Percentiles rank a stretch among this genome's conserved stretches.
phyloP scores from a whole-genome alignment of 2,888 invertebrate genomes.

The Phymatocera aterrima region DNA sequence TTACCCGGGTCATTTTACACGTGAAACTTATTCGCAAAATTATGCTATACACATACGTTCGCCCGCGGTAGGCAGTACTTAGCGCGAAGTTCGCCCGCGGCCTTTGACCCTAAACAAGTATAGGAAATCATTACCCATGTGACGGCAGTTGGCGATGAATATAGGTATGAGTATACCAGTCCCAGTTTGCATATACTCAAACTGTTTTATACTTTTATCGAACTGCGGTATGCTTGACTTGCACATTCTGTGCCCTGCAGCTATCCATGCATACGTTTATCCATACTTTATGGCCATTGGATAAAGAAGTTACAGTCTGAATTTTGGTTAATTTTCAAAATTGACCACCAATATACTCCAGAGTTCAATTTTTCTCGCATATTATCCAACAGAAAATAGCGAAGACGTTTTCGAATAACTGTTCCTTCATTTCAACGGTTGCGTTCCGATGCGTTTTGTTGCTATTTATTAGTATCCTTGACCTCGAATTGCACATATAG shows the following conservation, averaged over 20 bases:
- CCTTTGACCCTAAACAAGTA: slow-evolving; percentile 24
- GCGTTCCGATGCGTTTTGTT: too few relatives aligned
- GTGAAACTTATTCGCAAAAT: neutral
- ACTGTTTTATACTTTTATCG: slow-evolving; percentile 9
- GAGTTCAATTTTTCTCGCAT: too few relatives aligned
- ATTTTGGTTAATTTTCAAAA: too few relatives aligned
- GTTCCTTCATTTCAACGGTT: too few relatives aligned
- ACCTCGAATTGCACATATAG: too few relatives aligned
- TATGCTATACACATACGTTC: neutral
- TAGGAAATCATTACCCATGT: slow-evolving; percentile 10
- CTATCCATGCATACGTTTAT: neutral
- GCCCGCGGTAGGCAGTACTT: neutral
- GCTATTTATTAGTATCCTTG: too few relatives aligned
- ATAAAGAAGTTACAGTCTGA: neutral
- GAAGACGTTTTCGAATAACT: too few relatives aligned
- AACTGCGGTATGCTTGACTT: neutral
- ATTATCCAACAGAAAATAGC: too few relatives aligned
- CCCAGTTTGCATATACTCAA: neutral
- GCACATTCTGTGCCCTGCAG: neutral
- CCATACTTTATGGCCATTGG: neutral
- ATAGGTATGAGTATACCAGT: slow-evolving; percentile 10
- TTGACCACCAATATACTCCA: too few relatives aligned
- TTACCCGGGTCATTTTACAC: too few relatives aligned
- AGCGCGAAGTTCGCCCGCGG: slow-evolving; percentile 11
- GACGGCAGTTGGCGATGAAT: neutral